Evolutionary conservation across 2,797 vertebrate species (phyloP), one percentile per base, ranked within the genome.

Genomic region (Aeoliscus strigatus): DNA sequence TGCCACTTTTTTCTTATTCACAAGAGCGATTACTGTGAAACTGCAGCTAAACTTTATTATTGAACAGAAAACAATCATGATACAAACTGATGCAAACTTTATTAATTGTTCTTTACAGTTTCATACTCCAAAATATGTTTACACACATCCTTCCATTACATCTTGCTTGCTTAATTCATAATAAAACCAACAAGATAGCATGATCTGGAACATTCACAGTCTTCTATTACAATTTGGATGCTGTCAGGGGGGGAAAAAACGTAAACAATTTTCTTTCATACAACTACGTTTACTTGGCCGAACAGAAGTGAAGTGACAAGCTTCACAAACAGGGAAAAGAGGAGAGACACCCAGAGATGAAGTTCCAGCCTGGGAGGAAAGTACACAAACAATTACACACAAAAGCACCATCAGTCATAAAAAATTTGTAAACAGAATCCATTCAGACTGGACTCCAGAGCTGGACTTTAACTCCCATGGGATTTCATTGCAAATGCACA

Each of bases 371-470:
- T 30, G 16, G 11, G 38, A 18, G 24, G 2, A 25, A 17, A 47
- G 59, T 39, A 48, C 26, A 33, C 28, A 26, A 11, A 23, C 18
- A 23, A 10, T 18, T 27, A 27, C 42, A 26, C 23, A 25, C 42
- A 34, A 54, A 53, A 63, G 50, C 28, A 67, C 14, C 30, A 47
- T 47, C 40, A 34, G 17, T 36, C 44, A 35, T 45, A 57, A 68
- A 64, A 77, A 74, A 54, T 9, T 50, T 83, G 77, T 80, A 80
- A 85, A 81, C 78, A 42, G 33, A 41, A 44, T 41, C 49, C 39
- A 52, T 56, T 61, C 50, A 66, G 47, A 29, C 15, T 33, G 16
- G 37, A 37, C 43, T 39, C 25, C 38, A n/a, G n/a, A n/a, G n/a
- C n/a, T n/a, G n/a, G 24, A 61, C 48, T 52, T 10, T 39, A 46